Conservation (phyloP, 2,797 vertebrate species). For the Graptemys geographica region DNA sequence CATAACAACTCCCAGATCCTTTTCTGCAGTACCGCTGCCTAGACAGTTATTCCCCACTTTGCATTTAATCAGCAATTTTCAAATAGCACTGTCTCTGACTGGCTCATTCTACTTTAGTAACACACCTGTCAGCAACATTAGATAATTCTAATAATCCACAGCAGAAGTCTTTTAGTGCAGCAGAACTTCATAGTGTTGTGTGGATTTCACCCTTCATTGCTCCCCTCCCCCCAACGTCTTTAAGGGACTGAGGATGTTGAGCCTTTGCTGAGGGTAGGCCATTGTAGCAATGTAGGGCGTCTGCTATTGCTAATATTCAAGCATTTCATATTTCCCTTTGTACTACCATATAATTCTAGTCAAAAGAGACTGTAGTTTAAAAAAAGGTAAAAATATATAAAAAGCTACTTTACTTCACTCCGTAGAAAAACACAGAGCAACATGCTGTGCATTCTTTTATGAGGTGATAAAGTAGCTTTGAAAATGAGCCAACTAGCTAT, state of each 20-base stretch:
- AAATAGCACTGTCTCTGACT: not conserved
- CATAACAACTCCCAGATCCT: too few relatives aligned
- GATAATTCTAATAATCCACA: constrained; percentile 2
- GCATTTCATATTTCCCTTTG: constrained; percentile 29
- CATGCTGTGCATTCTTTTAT: constrained; percentile 45
- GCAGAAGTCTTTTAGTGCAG: constrained; percentile 11
- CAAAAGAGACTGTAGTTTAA: constrained; percentile 22
- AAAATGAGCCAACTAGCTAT: constrained; percentile 29
- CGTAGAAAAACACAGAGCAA: constrained; percentile 44
- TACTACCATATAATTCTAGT: constrained; percentile 30
- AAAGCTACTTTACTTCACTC: constrained; percentile 51
- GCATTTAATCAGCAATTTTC: too few relatives aligned
- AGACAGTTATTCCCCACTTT: too few relatives aligned
- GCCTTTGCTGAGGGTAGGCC: constrained; percentile 13
- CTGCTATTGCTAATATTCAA: constrained; percentile 32
- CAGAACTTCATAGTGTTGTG: constrained; percentile 35
- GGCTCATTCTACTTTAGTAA: not conserved
- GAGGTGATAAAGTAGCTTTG: constrained; percentile 43
- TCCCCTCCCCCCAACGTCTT: not conserved
- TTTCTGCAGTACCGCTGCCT: too few relatives aligned
- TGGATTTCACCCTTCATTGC: not conserved
- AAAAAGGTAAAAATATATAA: constrained; percentile 5
- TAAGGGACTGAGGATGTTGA: not conserved
- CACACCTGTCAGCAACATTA: not conserved
- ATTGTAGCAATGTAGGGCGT: constrained; percentile 24